phyloP scores from a whole-genome alignment of 2,113 vertebrate genomes.

The Heliornis fulica region DNA sequence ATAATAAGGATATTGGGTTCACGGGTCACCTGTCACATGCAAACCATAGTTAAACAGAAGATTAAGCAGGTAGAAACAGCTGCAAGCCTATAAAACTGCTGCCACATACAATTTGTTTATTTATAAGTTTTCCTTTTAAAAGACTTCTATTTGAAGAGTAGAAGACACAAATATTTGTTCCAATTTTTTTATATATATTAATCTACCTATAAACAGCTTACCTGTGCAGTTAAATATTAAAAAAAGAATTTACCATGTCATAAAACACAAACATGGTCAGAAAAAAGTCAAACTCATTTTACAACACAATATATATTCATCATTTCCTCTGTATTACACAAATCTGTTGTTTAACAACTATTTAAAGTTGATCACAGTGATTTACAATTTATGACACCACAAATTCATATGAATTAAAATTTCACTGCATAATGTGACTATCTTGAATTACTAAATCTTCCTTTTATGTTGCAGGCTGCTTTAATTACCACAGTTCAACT shows the following conservation, averaged over 20 bases:
- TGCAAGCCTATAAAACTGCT: not conserved
- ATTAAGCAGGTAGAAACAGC: not conserved
- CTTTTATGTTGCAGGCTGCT: not conserved
- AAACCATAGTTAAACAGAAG: not conserved
- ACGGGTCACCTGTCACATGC: not conserved
- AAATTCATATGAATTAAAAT: slow-evolving; percentile 5
- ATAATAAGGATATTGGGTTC: not conserved
- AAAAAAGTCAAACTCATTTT: not conserved
- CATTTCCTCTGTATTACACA: not conserved
- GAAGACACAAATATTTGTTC: not conserved
- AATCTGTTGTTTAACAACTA: not conserved
- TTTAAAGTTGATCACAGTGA: slow-evolving; percentile 21
- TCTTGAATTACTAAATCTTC: slow-evolving; percentile 16
- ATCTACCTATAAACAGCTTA: not conserved
- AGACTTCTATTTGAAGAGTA: not conserved
- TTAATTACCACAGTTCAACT: slow-evolving; percentile 1
- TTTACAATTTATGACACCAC: slow-evolving; percentile 1
- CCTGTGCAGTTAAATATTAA: not conserved
- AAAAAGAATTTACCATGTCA: not conserved
- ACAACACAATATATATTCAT: not conserved
- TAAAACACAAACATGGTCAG: not conserved
- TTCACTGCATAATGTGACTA: slow-evolving; percentile 5
- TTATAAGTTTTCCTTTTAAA: not conserved
- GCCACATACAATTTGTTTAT: not conserved
- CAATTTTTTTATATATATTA: not conserved